Percentiles rank a stretch among this genome's conserved stretches.
Conservation (phyloP, 2,113 vertebrate species). For the Mohoua ochrocephala region DNA sequence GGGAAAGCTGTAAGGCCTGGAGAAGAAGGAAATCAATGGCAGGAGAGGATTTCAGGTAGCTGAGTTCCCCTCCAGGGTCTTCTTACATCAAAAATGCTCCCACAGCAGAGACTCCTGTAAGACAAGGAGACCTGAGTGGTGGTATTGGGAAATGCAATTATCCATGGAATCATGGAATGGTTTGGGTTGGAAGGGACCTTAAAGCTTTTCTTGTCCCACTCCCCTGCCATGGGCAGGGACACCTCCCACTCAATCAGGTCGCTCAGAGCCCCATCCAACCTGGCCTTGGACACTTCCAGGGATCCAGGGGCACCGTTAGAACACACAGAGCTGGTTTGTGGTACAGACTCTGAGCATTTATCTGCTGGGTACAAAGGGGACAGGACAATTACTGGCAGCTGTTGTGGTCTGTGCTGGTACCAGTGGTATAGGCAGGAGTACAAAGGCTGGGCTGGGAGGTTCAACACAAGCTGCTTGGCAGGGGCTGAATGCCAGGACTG, state of each 20-base stretch:
- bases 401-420: not conserved
- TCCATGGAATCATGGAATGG: not conserved
- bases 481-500: not conserved
- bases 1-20: not conserved
- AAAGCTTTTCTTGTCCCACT: not conserved
- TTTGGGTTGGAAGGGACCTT: not conserved
- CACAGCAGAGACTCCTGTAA: not conserved
- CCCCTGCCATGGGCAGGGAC: not conserved
- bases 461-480: not conserved
- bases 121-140: not conserved
- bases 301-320: not conserved
- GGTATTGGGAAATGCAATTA: not conserved
- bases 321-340: not conserved
- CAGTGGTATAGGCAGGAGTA: not conserved
- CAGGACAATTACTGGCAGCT: not conserved
- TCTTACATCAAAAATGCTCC: not conserved
- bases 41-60: not conserved
- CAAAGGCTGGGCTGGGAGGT: not conserved
- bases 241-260: too few relatives aligned
- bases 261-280: not conserved
- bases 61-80: not conserved
- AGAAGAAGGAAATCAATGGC: not conserved
- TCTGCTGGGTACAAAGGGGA: not conserved
- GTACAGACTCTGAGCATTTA: not conserved
- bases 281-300: not conserved